Evolutionary conservation across 2,113 vertebrate genomes (phyloP).

Genomic region (Petroica traversi): DNA sequence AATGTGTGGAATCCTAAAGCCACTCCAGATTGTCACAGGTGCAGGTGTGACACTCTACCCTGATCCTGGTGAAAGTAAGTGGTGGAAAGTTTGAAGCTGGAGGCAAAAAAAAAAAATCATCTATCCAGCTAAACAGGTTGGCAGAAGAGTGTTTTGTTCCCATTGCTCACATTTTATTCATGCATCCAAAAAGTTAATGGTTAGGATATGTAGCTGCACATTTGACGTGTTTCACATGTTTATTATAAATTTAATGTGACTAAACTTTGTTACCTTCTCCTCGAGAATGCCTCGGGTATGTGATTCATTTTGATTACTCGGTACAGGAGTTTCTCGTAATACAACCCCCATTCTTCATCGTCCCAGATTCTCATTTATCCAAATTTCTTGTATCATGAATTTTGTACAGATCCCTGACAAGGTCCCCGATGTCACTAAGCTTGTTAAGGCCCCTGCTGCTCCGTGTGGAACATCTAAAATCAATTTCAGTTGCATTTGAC

Average conservation of each 20-base stretch:
- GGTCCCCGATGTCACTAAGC: constrained; percentile 46
- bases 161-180: not conserved
- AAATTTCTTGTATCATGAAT: constrained; percentile 69
- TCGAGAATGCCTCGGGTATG: not conserved
- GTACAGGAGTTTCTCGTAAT: constrained; percentile 13
- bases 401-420: constrained; percentile 65
- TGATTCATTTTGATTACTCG: constrained; percentile 31
- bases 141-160: not conserved
- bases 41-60: not conserved
- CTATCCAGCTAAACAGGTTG: not conserved
- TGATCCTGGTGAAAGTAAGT: not conserved
- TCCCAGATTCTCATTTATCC: constrained; percentile 60
- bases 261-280: constrained; percentile 37
- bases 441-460: constrained; percentile 55
- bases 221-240: constrained; percentile 24
- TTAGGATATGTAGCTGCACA: not conserved
- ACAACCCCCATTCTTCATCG: not conserved
- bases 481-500: constrained; percentile 68
- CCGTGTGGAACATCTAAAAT: constrained; percentile 57
- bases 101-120: not conserved
- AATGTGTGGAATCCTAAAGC: not conserved
- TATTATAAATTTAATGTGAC: constrained; percentile 59
- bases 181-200: constrained; percentile 26
- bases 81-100: not conserved
- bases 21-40: not conserved